Percentiles rank a stretch among this genome's conserved stretches.
These are phyloP conservation scores for Drosophila pectinifera DNA, from an alignment of 1,140 invertebrate species.

Conservation along the genomic window DNA sequence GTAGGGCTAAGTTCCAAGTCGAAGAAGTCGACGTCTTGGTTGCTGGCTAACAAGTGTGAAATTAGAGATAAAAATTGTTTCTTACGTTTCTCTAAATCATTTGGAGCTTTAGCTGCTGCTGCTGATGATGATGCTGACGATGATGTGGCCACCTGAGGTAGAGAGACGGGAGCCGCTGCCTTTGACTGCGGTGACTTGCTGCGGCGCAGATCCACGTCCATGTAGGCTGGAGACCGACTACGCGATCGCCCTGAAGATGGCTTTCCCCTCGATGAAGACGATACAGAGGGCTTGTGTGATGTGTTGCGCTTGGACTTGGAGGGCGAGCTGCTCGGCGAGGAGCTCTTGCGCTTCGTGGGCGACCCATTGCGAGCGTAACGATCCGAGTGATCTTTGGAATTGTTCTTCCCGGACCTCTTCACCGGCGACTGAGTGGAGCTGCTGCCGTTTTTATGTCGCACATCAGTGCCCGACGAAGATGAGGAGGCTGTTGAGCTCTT, in stretches of 20 bases:
- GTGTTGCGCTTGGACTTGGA: slow-evolving; percentile 63
- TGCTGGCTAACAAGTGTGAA: slow-evolving; percentile 72
- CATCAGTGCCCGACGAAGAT: slow-evolving; percentile 68
- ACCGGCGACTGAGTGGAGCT: slow-evolving; percentile 45
- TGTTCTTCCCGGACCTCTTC: slow-evolving; percentile 51
- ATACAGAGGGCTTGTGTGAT: slow-evolving; percentile 42
- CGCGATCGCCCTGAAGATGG: slow-evolving; percentile 60
- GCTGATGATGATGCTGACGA: not conserved
- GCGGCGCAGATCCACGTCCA: slow-evolving; percentile 61
- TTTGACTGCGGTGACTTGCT: slow-evolving; percentile 57
- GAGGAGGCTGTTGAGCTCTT: slow-evolving; percentile 76
- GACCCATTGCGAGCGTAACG: slow-evolving; percentile 62
- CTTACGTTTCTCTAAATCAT: slow-evolving; percentile 84
- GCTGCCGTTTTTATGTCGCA: slow-evolving; percentile 47
- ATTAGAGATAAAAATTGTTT: slow-evolving; percentile 80
- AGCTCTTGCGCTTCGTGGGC: slow-evolving; percentile 70
- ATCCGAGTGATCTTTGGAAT: slow-evolving; percentile 62
- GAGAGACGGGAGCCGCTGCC: slow-evolving; percentile 1
- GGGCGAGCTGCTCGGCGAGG: slow-evolving; percentile 68
- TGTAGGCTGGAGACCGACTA: slow-evolving; percentile 69
- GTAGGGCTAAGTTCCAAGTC: slow-evolving; percentile 47
- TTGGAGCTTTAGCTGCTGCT: slow-evolving; percentile 35
- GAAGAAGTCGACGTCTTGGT: slow-evolving; percentile 41
- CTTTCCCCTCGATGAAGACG: slow-evolving; percentile 45
- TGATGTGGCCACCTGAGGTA: slow-evolving; percentile 3